Base-by-base conservation (phyloP, 2,888 invertebrate genomes). In the Pristionchus maxplancki region DNA sequence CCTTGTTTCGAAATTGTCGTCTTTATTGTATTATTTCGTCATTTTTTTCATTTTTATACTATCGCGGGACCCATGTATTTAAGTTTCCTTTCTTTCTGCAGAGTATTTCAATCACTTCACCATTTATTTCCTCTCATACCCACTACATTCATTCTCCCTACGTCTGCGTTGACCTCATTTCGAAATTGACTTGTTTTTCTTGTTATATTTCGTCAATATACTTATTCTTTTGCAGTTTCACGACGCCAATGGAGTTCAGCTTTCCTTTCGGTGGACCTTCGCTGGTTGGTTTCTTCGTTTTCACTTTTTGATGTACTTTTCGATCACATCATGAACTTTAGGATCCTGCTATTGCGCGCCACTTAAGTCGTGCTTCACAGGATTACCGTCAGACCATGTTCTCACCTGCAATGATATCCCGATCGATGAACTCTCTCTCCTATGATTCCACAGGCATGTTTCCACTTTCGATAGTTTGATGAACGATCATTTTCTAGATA, bases 361-460 rank as follows among this genome's bases (percentile, higher is more conserved):
- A 81, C n/a, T 17, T 44, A 15, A 44, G 1, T 48, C 48, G 74
- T n/a, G 81, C 50, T 40, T 50, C 81, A 28, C 81, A 81, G 31
- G 81, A 81, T 50, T 81, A 50, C 17, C 81, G 50, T 44, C 37
- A 78, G 37, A 78, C 28, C 11, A 48, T 81, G 31, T 31, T 81
- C 48, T 50, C 81, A 50, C 48, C 81, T 81, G 48, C 81, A 50
- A 78, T 48, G 37, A 50, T 50, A 1, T 50, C 48, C 15, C 44
- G 81, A 81, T 48, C 81, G 48, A 48, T 31, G 48, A 48, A 81
- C 2, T 81, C 81, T 28, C 31, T 31, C 50, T 81, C 81, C 13
- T 48, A 37, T 40, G 81, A 81, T 81, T 81, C 81, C 50, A 44
- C 48, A 6, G 81, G 81, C 28, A 37, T 20, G 48, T 50, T 5